Base-by-base conservation (phyloP, 2,797 vertebrate genomes). In the Erpetoichthys calabaricus region DNA sequence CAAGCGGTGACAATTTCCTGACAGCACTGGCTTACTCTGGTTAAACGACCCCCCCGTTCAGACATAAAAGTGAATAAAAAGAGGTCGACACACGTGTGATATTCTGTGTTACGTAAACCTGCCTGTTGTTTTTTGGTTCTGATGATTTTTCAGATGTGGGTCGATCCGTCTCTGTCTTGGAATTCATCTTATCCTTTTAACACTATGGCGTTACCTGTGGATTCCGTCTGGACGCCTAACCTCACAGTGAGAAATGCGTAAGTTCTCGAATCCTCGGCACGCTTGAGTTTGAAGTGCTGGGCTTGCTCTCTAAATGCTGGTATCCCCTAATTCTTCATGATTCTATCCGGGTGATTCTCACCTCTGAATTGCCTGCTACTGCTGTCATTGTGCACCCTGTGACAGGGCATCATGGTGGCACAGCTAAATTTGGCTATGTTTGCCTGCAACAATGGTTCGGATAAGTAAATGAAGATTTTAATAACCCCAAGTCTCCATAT, bases 181-280 rank as follows among this genome's bases (percentile, higher is more conserved):
- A 1, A 76, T 64, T 67, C 69, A 0, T 49, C 58, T 47, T 75
- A 78, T 59, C 7, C 4, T 1, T 73, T 58, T 57, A 5, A 71
- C 1, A 0, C 56, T 7, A 69, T 83, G 5, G 41, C 75, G 6
- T 57, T 85, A 53, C 84, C 84, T 1, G 75, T 75, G 0, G 1
- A 44, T 7, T 72, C 68, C 64, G 58, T 86, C 66, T 86, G 84
- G 84, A 80, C 64, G 46, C 83, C 83, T 10, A 56, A 67, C 9
- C 56, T 86, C 41, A 59, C 59, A 9, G 64, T 86, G 41, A 69
- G 71, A 45, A 86, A 86, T 44, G 76, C 70, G 81, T 85, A 46
- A 71, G 76, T 65, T 42, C 53, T 51, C 3, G 3, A 49, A 7
- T 3, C n/a, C 7, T 7, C 47, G 5, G 47, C 4, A 7, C 7